Evolutionary conservation across 1,140 invertebrate genomes (phyloP).

Genomic region (Lepidurus apus): DNA sequence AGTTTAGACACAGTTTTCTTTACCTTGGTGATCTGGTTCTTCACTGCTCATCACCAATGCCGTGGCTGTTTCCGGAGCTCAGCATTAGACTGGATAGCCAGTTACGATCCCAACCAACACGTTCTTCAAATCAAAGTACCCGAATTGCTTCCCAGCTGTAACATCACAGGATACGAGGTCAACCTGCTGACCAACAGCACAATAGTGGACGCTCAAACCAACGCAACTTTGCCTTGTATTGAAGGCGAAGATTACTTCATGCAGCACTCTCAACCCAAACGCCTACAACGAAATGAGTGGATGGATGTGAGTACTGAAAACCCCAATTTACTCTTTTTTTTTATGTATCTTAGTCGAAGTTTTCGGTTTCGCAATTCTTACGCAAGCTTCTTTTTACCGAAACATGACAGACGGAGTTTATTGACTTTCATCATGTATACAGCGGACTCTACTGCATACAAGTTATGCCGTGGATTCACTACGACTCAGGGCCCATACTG

Average conservation of each 20-base stretch:
- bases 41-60: neutral
- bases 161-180: neutral
- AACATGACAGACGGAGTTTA: neutral
- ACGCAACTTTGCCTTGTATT: neutral
- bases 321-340: neutral
- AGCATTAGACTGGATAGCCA: conserved; percentile 6
- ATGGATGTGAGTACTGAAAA: neutral
- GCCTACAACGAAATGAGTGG: neutral
- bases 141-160: neutral
- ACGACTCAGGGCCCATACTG: neutral
- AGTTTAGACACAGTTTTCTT: neutral
- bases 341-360: neutral
- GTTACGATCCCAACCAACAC: conserved; percentile 9
- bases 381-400: neutral
- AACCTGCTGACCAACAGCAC: conserved; percentile 6
- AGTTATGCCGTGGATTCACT: neutral
- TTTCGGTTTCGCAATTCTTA: neutral
- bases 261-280: neutral
- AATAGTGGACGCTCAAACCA: neutral
- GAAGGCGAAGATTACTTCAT: neutral
- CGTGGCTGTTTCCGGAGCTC: neutral
- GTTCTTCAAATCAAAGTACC: conserved; percentile 7
- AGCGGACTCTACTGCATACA: neutral
- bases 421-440: neutral
- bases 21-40: neutral